Base-by-base conservation (phyloP, 2,113 vertebrate genomes). In the Mola mola region DNA sequence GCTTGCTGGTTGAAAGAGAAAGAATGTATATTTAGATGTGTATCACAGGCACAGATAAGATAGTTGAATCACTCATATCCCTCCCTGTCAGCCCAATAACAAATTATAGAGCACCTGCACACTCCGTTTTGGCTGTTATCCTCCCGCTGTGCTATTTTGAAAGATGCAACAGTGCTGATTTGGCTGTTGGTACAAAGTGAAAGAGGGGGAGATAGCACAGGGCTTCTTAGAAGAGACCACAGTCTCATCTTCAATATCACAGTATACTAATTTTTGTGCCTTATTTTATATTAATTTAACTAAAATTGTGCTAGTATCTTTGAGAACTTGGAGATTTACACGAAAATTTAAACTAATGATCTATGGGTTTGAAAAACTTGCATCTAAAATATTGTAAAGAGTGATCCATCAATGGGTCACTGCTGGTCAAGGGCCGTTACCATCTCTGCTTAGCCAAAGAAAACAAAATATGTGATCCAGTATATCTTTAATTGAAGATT, bases 51-150 rank as follows among this genome's bases (percentile, higher is more conserved):
- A 44, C 29, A 58, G 83, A 85, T 83, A 84, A 82, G 66, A 84
- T 75, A 71, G 76, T 61, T 79, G 82, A 79, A 83, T 72, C 78
- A 64, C 47, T 84, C 75, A 81, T 79, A 84, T 79, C 44, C 41
- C 67, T 72, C 75, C 48, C 58, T 29, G 48, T 85, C 75, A 77
- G 69, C 57, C 48, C 60, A 72, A 51, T 70, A 83, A 83, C 75
- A 84, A 83, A 89, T 84, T 79, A 76, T 66, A 81, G 68, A 86
- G 77, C 81, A 83, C 70, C 70, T 74, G 57, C 75, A 76, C 42
- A 20, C 63, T 76, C 41, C 22, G 16, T 75, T 83, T 86, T 78
- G 67, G 75, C 75, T 19, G 56, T 40, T 65, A 55, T 78, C 53
- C 69, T 67, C 74, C 72, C 15, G 53, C 78, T 82, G 61, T 74